Evolutionary conservation across 2,797 vertebrate species (phyloP).

Genomic region (Vultur gryphus): DNA sequence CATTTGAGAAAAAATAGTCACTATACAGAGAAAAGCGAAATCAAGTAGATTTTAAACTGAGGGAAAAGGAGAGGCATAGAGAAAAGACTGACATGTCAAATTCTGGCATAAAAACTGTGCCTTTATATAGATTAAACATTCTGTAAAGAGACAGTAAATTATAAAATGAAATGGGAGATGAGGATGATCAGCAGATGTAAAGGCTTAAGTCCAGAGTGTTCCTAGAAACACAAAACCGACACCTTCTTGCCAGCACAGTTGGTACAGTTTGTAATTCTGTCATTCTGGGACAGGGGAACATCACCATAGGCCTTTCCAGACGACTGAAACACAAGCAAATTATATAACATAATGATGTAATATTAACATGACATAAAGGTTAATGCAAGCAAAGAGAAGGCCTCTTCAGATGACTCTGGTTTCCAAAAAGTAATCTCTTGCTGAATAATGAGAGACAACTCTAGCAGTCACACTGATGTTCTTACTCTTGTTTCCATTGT

Average conservation of each 20-base stretch:
- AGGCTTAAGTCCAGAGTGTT: slow-evolving; percentile 18
- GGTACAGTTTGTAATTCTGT: slow-evolving; percentile 1
- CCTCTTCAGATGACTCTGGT: neutral
- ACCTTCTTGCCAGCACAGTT: slow-evolving; percentile 7
- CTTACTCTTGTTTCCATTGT: neutral
- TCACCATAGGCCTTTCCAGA: neutral
- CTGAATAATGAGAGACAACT: neutral
- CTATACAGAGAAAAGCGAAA: neutral
- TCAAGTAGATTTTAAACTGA: neutral
- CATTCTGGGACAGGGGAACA: neutral
- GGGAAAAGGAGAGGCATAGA: neutral
- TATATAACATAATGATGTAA: neutral
- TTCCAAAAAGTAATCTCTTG: neutral
- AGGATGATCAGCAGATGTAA: slow-evolving; percentile 40
- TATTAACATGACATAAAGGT: neutral
- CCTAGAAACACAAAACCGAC: slow-evolving; percentile 35
- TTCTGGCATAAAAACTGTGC: neutral
- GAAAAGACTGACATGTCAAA: slow-evolving; percentile 7
- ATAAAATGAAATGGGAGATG: slow-evolving; percentile 17
- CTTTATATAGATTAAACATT: slow-evolving; percentile 52
- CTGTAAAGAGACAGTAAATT: slow-evolving; percentile 37
- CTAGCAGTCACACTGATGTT: neutral
- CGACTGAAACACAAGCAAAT: neutral
- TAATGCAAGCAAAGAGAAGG: neutral
- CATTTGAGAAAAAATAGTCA: neutral